These are phyloP conservation scores for Lagocephalus sceleratus DNA, from an alignment of 2,797 vertebrate genomes.

Conservation along the genomic window DNA sequence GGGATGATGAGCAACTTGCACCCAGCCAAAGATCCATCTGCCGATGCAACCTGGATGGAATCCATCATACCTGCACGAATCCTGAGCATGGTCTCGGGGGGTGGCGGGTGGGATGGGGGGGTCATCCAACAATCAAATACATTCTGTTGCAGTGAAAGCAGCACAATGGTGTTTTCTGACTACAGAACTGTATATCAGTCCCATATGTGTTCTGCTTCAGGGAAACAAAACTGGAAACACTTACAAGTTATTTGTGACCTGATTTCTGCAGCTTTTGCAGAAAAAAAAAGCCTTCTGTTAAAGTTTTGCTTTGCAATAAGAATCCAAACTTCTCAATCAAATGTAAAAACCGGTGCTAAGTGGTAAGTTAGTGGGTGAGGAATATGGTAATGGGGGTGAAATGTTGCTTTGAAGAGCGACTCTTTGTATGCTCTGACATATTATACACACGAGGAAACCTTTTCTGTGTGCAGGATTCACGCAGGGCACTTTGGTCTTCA, in stretches of 20 bases:
- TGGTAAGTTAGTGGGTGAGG: background rate
- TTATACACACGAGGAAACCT: constrained; percentile 44
- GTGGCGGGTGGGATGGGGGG: no score
- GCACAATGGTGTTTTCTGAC: constrained; percentile 19
- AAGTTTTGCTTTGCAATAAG: constrained; percentile 7
- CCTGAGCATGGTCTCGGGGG: constrained; percentile 34
- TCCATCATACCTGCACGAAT: constrained; percentile 61
- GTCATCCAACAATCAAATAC: constrained; percentile 59
- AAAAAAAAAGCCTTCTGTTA: background rate
- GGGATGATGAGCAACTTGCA: constrained; percentile 60
- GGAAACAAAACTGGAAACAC: constrained; percentile 39
- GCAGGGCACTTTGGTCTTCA: constrained; percentile 49
- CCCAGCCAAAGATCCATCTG: constrained; percentile 61
- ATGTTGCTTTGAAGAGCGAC: constrained; percentile 22
- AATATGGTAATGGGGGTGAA: constrained; percentile 29
- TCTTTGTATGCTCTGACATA: constrained; percentile 11
- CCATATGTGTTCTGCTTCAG: constrained; percentile 33
- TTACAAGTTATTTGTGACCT: constrained; percentile 40
- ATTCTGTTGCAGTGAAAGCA: constrained; percentile 34
- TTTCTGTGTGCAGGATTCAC: constrained; percentile 48
- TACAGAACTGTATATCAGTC: constrained; percentile 23
- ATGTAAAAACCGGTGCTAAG: background rate
- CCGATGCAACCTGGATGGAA: constrained; percentile 64
- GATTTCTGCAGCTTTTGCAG: constrained; percentile 25
- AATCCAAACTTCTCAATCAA: background rate